Conservation (phyloP, 1,140 invertebrate species). For the Zaprionus capensis region DNA sequence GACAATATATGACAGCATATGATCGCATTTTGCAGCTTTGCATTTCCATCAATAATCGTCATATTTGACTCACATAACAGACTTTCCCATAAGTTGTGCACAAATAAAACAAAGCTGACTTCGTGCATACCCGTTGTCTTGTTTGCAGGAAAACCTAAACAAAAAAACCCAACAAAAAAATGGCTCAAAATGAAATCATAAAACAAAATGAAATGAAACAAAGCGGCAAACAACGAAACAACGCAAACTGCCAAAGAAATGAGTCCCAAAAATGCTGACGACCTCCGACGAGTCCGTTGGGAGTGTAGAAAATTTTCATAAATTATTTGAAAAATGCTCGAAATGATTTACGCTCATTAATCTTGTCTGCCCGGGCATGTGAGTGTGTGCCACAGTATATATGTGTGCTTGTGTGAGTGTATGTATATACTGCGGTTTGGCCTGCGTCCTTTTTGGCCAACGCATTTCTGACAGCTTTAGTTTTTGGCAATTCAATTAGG, state of each 20-base stretch:
- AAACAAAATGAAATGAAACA: slow-evolving; percentile 43
- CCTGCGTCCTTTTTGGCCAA: slow-evolving; percentile 34
- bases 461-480: slow-evolving; percentile 64
- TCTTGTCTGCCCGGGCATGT: slow-evolving; percentile 37
- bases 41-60: not conserved
- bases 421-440: slow-evolving; percentile 25
- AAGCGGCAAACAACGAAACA: slow-evolving; percentile 28
- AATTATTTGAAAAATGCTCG: slow-evolving; percentile 67
- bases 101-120: not conserved
- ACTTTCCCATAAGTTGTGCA: not conserved
- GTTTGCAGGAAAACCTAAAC: not conserved
- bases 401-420: not conserved
- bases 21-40: too few relatives aligned
- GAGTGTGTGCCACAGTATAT: slow-evolving; percentile 10
- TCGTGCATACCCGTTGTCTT: not conserved
- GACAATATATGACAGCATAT: not conserved
- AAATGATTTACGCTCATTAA: slow-evolving; percentile 69
- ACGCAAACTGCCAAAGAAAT: slow-evolving; percentile 41
- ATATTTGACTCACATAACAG: not conserved
- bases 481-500: slow-evolving; percentile 69
- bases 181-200: slow-evolving; percentile 34
- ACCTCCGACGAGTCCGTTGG: slow-evolving; percentile 35
- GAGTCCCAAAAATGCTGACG: slow-evolving; percentile 45
- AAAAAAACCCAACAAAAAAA: slow-evolving; percentile 1
- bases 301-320: slow-evolving; percentile 59